Evolutionary conservation across 2,113 vertebrate genomes (phyloP).

Genomic region (Balaeniceps rex): DNA sequence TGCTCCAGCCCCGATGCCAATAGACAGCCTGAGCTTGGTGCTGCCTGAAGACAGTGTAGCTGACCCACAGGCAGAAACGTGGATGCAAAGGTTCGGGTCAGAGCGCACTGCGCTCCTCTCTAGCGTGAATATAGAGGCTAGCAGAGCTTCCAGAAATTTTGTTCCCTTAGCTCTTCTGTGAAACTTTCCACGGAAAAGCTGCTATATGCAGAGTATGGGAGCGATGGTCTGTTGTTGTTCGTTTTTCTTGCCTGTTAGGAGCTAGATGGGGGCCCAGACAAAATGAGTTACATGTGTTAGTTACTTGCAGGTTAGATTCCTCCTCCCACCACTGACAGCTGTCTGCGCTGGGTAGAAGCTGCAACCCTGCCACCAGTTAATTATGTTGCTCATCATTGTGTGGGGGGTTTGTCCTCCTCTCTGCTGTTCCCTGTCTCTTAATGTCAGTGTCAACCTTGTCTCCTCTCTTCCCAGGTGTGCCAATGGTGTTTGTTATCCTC

Average conservation of each 20-base stretch:
- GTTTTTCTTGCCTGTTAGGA: background rate
- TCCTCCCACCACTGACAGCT: background rate
- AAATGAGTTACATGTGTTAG: background rate
- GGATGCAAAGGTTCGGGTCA: background rate
- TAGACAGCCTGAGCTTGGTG: background rate
- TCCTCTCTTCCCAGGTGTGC: constrained; percentile 75
- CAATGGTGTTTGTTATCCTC: constrained; percentile 85
- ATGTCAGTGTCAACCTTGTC: constrained; percentile 46
- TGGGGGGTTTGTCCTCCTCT: background rate
- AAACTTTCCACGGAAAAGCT: background rate
- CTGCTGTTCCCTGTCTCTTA: background rate
- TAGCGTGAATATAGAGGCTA: background rate
- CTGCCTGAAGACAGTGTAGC: background rate
- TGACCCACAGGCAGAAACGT: background rate
- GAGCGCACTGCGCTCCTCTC: rapidly evolving
- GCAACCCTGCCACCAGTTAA: background rate
- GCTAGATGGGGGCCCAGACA: background rate
- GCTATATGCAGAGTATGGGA: background rate
- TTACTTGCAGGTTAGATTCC: background rate
- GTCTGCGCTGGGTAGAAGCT: background rate
- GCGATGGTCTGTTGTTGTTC: background rate
- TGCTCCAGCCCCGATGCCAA: rapidly evolving
- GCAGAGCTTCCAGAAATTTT: background rate
- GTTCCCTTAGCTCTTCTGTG: background rate
- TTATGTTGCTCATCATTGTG: background rate